A percentile compares a stretch with the other conserved stretches of the same genome.
Conservation (phyloP, 2,113 vertebrate species). For the Dendrocopos noguchii region DNA sequence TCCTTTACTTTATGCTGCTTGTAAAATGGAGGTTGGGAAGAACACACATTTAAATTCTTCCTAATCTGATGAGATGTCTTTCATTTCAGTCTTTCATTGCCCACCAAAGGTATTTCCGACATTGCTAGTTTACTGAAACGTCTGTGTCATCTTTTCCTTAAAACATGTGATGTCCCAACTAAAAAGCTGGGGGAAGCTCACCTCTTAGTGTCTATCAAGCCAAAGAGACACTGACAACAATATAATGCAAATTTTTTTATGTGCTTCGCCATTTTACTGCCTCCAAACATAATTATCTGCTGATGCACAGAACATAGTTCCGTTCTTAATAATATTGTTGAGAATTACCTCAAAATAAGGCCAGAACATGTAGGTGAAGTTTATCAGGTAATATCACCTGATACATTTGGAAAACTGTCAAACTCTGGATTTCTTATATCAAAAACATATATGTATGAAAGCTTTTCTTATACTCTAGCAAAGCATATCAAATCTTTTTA, state of each 20-base stretch:
- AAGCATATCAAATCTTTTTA: background rate
- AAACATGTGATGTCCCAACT: background rate
- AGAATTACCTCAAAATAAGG: background rate
- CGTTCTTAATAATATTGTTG: background rate
- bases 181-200: background rate
- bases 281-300: background rate
- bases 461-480: background rate
- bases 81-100: background rate
- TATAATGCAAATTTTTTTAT: background rate
- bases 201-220: background rate
- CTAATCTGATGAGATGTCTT: background rate
- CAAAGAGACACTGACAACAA: background rate
- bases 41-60: background rate
- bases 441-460: background rate
- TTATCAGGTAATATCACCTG: background rate
- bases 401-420: background rate
- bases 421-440: background rate
- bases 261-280: background rate
- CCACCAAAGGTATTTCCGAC: background rate
- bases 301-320: background rate
- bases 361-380: background rate
- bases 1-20: background rate
- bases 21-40: conserved; percentile 28
- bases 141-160: background rate
- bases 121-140: background rate